A percentile compares a stretch with the other conserved stretches of the same genome.
Evolutionary conservation across 2,797 vertebrate species (phyloP).

Genomic region (Sebastes baramenuke): DNA sequence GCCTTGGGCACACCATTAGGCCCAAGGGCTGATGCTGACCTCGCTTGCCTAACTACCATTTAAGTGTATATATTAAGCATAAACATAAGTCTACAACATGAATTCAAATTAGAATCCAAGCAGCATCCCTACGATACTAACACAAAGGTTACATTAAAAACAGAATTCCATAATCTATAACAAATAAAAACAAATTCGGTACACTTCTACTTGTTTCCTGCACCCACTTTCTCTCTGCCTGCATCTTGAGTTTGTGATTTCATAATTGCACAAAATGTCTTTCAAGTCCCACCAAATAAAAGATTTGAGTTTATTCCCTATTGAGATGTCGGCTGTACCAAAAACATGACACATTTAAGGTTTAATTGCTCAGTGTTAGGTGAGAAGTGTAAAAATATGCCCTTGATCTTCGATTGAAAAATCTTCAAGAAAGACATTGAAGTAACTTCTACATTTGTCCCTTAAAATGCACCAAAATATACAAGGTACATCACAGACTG

Average conservation of each 20-base stretch:
- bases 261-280: neutral
- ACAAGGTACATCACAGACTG: too few relatives aligned
- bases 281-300: neutral
- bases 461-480: too few relatives aligned
- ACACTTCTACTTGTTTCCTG: too few relatives aligned
- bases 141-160: too few relatives aligned
- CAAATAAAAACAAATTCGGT: too few relatives aligned
- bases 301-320: neutral
- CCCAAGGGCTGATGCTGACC: neutral
- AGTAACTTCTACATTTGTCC: too few relatives aligned
- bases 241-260: neutral
- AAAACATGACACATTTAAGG: neutral
- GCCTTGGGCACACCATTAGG: neutral
- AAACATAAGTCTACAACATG: neutral
- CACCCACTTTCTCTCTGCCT: too few relatives aligned
- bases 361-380: neutral
- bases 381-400: neutral
- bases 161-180: too few relatives aligned
- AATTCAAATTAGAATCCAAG: neutral
- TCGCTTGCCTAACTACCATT: neutral
- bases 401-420: too few relatives aligned
- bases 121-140: neutral
- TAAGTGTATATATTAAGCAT: neutral
- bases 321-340: neutral
- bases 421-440: neutral